Conservation (phyloP, 2,888 invertebrate species). For the Phrixothrix hirtus region DNA sequence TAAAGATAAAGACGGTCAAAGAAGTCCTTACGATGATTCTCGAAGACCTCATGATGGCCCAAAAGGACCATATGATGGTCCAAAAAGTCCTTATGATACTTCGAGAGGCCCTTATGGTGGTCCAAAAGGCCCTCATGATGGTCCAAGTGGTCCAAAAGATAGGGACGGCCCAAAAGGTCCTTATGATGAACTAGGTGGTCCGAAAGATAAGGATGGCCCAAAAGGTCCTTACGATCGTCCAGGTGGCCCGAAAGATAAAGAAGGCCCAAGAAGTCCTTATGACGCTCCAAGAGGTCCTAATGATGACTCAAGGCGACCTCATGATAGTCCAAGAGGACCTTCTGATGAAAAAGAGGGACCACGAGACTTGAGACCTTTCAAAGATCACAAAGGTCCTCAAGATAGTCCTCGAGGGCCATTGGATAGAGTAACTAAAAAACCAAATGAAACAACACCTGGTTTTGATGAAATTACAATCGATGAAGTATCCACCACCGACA, state of each 20-base stretch:
- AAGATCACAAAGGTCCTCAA: constrained; percentile 20
- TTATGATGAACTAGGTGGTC: neutral
- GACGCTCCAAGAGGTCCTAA: neutral
- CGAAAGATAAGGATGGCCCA: neutral
- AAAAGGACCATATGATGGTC: neutral
- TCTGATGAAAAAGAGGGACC: neutral
- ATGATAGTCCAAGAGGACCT: neutral
- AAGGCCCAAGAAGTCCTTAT: neutral
- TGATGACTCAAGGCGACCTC: neutral
- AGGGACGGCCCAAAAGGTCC: neutral
- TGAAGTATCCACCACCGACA: constrained; percentile 27
- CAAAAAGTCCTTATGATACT: neutral
- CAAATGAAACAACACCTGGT: constrained; percentile 8
- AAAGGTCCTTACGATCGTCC: neutral
- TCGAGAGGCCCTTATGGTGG: neutral
- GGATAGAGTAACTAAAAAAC: constrained; percentile 12
- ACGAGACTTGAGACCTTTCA: constrained; percentile 6
- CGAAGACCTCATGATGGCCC: neutral
- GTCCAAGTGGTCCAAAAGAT: neutral
- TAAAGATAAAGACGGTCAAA: neutral
- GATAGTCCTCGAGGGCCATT: constrained; percentile 11
- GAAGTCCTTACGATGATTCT: neutral
- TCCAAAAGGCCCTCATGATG: constrained; percentile 4
- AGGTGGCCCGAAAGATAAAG: neutral
- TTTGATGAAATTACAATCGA: constrained; percentile 27